Evolutionary conservation across 2,113 vertebrate genomes (phyloP).

Genomic region (Megaceryle torquata): DNA sequence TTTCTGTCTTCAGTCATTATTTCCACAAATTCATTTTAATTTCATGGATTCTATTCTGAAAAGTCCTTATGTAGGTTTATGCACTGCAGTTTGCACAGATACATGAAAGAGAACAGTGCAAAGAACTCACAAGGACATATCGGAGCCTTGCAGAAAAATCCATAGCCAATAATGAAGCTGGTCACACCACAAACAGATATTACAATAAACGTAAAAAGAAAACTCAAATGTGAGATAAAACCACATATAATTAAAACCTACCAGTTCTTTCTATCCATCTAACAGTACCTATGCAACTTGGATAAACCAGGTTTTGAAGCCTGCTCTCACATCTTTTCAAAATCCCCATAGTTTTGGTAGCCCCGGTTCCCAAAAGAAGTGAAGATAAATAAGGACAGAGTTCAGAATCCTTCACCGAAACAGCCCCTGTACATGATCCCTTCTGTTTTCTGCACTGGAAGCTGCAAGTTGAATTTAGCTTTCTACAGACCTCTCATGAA

Average conservation of each 20-base stretch:
- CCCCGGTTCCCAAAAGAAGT: background rate
- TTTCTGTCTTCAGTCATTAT: background rate
- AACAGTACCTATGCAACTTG: background rate
- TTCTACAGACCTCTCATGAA: background rate
- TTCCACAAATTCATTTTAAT: background rate
- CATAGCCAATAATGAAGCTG: background rate
- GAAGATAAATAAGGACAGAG: background rate
- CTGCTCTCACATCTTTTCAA: background rate
- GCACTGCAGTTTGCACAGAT: background rate
- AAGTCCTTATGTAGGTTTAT: background rate
- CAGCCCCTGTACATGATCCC: background rate
- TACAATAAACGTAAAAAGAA: background rate
- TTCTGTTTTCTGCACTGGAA: background rate
- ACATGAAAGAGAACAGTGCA: background rate
- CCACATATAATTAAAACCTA: background rate
- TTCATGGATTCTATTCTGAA: background rate
- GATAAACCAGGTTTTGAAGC: background rate
- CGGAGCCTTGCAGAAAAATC: background rate
- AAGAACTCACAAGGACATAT: background rate
- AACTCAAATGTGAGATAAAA: background rate
- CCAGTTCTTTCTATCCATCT: background rate
- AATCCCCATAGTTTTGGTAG: fast-evolving
- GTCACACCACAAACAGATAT: background rate
- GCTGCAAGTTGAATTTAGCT: background rate
- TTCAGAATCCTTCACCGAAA: background rate